Conservation (phyloP, 2,113 vertebrate genomes). For the Aegithalos caudatus region DNA sequence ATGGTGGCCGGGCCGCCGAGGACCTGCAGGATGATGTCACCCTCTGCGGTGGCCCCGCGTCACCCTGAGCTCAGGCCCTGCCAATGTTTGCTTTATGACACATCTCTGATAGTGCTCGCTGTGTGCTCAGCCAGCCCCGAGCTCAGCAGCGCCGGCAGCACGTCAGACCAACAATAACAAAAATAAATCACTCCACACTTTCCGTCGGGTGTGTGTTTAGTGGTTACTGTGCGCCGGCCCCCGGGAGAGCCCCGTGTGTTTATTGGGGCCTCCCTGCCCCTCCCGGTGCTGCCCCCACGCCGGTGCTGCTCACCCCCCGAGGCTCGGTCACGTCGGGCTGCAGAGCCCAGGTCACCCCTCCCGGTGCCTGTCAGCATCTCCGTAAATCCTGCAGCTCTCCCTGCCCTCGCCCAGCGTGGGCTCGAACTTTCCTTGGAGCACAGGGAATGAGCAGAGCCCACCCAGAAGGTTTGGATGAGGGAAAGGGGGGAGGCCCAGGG, state of each 20-base stretch:
- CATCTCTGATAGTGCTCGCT: not conserved
- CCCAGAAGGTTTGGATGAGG: slow-evolving; percentile 14
- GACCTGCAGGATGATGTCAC: not conserved
- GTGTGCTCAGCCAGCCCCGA: not conserved
- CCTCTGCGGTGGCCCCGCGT: not conserved
- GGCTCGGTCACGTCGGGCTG: not conserved
- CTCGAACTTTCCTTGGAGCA: not conserved
- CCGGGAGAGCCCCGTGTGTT: not conserved
- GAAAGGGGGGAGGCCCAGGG: slow-evolving; percentile 40
- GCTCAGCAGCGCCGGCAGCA: not conserved
- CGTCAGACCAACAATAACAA: slow-evolving; percentile 60
- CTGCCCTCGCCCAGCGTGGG: not conserved
- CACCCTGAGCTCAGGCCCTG: not conserved
- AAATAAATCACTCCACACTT: slow-evolving; percentile 64
- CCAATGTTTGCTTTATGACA: slow-evolving; percentile 56
- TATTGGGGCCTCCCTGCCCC: not conserved
- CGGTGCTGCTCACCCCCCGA: not conserved
- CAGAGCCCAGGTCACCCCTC: not conserved
- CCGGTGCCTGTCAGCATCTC: not conserved
- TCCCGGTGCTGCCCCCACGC: not conserved
- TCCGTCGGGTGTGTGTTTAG: not conserved
- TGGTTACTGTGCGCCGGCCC: not conserved
- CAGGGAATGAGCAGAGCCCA: slow-evolving; percentile 6
- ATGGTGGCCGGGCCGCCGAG: not conserved
- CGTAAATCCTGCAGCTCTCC: not conserved